Conservation (phyloP, 1,140 invertebrate genomes). For the Lethocerus indicus region DNA sequence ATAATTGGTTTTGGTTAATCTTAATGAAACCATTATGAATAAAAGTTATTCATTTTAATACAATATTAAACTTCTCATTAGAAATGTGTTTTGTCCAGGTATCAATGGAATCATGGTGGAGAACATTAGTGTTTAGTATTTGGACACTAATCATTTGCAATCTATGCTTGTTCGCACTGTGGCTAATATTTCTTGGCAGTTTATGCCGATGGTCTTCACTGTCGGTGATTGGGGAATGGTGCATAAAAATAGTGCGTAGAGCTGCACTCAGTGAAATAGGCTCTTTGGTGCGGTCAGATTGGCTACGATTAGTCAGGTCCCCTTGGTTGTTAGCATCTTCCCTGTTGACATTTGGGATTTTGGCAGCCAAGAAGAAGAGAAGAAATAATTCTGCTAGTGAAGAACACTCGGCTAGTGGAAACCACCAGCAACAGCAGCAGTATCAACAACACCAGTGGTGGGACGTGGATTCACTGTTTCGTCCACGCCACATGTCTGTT, state of each 20-base stretch:
- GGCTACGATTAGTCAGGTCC: conserved; percentile 8
- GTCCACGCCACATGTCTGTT: conserved; percentile 19
- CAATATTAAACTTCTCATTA: background rate
- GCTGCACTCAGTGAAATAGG: background rate
- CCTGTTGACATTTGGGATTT: conserved; percentile 2
- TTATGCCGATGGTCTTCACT: conserved; percentile 1
- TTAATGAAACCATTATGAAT: background rate
- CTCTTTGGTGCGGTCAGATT: conserved; percentile 14
- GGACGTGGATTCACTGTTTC: conserved; percentile 20
- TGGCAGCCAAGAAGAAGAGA: background rate
- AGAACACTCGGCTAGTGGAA: background rate
- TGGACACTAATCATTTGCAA: conserved; percentile 5
- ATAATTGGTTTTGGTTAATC: background rate
- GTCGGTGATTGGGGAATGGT: background rate
- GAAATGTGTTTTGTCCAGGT: conserved; percentile 1
- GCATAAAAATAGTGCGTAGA: background rate
- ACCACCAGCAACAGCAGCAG: background rate
- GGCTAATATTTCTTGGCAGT: conserved; percentile 3
- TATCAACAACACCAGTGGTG: conserved; percentile 16
- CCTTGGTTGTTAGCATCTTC: conserved; percentile 9
- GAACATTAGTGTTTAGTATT: conserved; percentile 3
- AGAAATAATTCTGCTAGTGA: background rate
- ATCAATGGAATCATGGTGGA: conserved; percentile 4
- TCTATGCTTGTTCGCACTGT: conserved; percentile 2
- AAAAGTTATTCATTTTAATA: background rate